Base-by-base conservation (phyloP, 2,888 invertebrate species). In the Luffia ferchaultella region DNA sequence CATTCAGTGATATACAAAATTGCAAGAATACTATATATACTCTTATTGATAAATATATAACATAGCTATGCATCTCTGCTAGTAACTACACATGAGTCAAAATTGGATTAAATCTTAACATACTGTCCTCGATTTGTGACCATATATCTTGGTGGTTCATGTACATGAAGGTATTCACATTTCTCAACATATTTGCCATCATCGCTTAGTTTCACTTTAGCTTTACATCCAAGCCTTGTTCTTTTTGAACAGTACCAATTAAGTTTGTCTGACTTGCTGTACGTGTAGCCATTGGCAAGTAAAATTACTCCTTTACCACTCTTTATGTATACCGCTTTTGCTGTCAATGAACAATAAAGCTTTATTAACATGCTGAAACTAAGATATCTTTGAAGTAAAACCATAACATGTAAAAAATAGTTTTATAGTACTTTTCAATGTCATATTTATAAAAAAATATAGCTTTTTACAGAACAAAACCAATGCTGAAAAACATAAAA, bases 271-370 rank as follows among this genome's bases (percentile, higher is more conserved):
- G 19, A 45, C 1, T 42, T 18, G 16, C 41, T 54, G 52, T 49
- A 52, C 9, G 54, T 54, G 44, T 16, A 50, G n/a, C 52, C 52
- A 48, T 54, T 44, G 9, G 46, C n/a, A 18, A 50, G 18, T 2
- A 50, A 52, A 20, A 16, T 20, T 50, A 12, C 48, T 54, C 50
- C 50, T 50, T 30, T 45, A n/a, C 40, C 48, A 16, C 41, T 47
- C 7, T 40, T 46, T 51, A 53, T 47, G 15, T 51, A 51, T 42
- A 46, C 19, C n/a, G 51, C 46, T 19, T 45, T 40, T 48, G 42
- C 16, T 46, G 20, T 20, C 1, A 16, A 20, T 19, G 12, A 30
- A 30, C 30, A 30, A 30, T 16, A 42, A 15, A 42, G 16, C n/a
- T 9, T 5, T 7, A 16, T 15, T 20, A 19, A 19, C 3, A 19